Conservation (phyloP, 2,113 vertebrate genomes). For the Corythornis vintsioides region DNA sequence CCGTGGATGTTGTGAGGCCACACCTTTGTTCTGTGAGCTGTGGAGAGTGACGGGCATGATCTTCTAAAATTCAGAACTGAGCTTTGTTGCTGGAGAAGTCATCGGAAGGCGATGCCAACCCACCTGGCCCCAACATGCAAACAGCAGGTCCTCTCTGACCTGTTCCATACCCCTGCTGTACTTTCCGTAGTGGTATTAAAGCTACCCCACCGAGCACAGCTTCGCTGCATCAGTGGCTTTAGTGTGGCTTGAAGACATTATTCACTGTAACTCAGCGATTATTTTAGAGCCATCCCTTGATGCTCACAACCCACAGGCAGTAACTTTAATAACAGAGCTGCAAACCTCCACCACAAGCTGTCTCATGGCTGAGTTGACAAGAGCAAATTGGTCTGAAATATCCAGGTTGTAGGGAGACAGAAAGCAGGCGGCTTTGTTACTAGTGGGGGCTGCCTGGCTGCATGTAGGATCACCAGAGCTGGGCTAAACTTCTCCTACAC, state of each 20-base stretch:
- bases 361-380: background rate
- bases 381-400: slow-evolving; percentile 32
- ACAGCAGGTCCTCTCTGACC: background rate
- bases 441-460: background rate
- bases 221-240: background rate
- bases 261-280: background rate
- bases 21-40: fast-evolving
- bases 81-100: background rate
- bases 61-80: background rate
- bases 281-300: background rate
- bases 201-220: background rate
- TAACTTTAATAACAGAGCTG: slow-evolving; percentile 24
- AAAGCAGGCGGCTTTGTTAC: background rate
- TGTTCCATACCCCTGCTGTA: fast-evolving
- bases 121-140: background rate
- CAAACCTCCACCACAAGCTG: slow-evolving; percentile 5
- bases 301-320: slow-evolving; percentile 40
- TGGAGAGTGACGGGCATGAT: background rate
- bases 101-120: background rate
- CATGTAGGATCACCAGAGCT: fast-evolving
- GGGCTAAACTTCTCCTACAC: background rate
- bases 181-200: fast-evolving
- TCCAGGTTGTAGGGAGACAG: background rate
- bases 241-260: background rate
- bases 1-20: background rate